phyloP scores from a whole-genome alignment of 2,113 vertebrate genomes.

The Tichodroma muraria region DNA sequence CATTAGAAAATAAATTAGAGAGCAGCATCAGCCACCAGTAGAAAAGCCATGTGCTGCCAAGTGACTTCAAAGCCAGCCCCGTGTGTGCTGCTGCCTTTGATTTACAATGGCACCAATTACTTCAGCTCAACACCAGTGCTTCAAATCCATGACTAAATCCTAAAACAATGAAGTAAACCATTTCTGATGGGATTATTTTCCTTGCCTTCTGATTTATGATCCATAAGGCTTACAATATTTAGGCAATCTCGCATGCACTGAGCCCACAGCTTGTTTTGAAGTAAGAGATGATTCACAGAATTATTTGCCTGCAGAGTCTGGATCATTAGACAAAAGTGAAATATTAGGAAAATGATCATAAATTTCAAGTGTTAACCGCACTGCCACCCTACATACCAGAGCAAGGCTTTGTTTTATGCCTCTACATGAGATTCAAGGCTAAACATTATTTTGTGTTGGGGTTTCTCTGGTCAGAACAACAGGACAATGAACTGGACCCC shows the following conservation, averaged over 20 bases:
- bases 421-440: not conserved
- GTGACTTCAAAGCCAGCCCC: not conserved
- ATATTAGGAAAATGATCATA: not conserved
- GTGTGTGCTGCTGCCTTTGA: not conserved
- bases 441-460: not conserved
- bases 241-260: not conserved
- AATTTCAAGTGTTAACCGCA: not conserved
- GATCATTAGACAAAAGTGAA: not conserved
- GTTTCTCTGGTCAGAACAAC: not conserved
- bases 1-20: not conserved
- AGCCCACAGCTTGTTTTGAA: not conserved
- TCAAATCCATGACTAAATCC: not conserved
- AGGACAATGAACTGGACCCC: not conserved
- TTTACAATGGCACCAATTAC: not conserved
- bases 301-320: not conserved
- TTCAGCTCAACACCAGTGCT: not conserved
- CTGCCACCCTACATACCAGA: not conserved
- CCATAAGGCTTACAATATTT: not conserved
- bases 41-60: not conserved
- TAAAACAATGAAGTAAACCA: not conserved
- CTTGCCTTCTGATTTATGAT: slow-evolving; percentile 6
- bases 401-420: not conserved
- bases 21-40: not conserved
- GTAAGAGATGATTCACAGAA: not conserved
- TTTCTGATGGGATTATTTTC: slow-evolving; percentile 10